Conservation (phyloP, 2,888 invertebrate genomes). For the Spialia ferax region DNA sequence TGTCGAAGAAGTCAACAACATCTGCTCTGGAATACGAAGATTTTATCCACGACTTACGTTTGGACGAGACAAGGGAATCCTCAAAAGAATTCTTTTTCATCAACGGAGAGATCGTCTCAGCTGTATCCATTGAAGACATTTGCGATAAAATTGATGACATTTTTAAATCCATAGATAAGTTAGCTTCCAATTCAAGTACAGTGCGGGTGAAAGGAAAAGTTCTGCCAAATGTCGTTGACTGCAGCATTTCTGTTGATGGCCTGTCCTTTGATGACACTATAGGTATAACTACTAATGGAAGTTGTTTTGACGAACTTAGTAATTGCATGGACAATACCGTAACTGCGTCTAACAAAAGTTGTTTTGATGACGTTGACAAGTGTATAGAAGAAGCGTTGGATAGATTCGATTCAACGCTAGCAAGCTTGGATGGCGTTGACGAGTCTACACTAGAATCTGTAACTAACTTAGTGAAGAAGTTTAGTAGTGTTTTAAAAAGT, state of each 20-base stretch:
- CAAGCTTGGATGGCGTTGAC: slow-evolving; percentile 54
- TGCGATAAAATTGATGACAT: slow-evolving; percentile 74
- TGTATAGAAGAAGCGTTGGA: slow-evolving; percentile 78
- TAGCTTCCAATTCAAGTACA: slow-evolving; percentile 64
- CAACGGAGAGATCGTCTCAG: slow-evolving; percentile 70
- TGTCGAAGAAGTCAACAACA: slow-evolving; percentile 57
- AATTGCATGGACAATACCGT: slow-evolving; percentile 61
- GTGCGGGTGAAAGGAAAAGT: slow-evolving; percentile 54
- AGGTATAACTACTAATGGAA: slow-evolving; percentile 50
- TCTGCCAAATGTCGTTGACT: slow-evolving; percentile 65
- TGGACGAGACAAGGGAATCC: slow-evolving; percentile 53
- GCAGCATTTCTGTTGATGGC: slow-evolving; percentile 65
- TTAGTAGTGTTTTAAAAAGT: slow-evolving; percentile 64
- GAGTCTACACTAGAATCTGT: slow-evolving; percentile 64
- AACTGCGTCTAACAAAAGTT: slow-evolving; percentile 43
- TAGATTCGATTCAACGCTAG: slow-evolving; percentile 62
- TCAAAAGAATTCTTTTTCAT: slow-evolving; percentile 64
- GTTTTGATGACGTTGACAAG: slow-evolving; percentile 63
- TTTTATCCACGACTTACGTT: slow-evolving; percentile 63
- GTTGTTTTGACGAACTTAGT: slow-evolving; percentile 63
- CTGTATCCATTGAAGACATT: slow-evolving; percentile 71
- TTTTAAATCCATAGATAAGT: slow-evolving; percentile 74
- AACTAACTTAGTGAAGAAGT: slow-evolving; percentile 72
- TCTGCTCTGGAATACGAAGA: slow-evolving; percentile 65
- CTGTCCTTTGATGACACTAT: slow-evolving; percentile 30